These are phyloP conservation scores for Clarias pachynema DNA, from an alignment of 2,797 vertebrate species.

Conservation along the genomic window DNA sequence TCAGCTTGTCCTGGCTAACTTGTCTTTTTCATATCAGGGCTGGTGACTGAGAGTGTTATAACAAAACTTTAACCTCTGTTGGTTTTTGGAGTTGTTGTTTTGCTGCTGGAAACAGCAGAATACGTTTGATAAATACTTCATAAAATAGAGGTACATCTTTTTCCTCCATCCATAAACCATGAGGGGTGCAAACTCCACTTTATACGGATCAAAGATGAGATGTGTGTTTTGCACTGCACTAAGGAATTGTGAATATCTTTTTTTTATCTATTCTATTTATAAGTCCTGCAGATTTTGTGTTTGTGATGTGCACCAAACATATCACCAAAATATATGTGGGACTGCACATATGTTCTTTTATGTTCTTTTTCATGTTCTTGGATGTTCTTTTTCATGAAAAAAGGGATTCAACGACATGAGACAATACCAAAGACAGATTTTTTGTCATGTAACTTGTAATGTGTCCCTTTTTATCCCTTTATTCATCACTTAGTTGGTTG, in stretches of 20 bases:
- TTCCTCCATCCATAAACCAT: background rate
- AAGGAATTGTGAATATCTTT: too few species aligned
- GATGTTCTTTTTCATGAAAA: background rate
- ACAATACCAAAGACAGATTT: too few species aligned
- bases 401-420: too few species aligned
- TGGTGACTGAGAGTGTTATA: background rate
- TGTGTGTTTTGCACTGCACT: too few species aligned
- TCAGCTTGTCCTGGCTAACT: background rate
- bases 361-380: background rate
- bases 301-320: background rate
- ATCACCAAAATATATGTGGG: background rate
- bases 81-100: background rate
- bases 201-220: background rate
- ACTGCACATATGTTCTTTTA: background rate
- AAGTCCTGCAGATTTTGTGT: too few species aligned
- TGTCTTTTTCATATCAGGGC: background rate
- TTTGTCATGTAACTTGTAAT: too few species aligned
- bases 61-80: background rate
- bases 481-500: too few species aligned
- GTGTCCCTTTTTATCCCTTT: too few species aligned
- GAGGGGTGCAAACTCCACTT: background rate
- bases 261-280: too few species aligned
- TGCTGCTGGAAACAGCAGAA: background rate
- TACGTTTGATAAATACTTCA: background rate
- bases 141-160: background rate